Evolutionary conservation across 2,888 invertebrate genomes (phyloP).

Genomic region (Atethmia centrago): DNA sequence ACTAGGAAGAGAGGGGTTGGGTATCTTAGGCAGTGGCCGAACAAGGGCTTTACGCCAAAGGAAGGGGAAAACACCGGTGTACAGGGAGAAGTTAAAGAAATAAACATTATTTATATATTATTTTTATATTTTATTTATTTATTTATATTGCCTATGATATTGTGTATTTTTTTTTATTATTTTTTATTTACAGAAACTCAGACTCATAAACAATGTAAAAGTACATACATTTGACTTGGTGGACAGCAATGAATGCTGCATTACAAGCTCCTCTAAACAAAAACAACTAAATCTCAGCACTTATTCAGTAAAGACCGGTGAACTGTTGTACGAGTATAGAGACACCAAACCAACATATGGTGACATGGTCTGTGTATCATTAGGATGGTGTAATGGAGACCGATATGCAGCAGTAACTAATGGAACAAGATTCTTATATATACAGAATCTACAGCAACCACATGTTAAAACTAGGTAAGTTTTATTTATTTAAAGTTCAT

Average conservation of each 20-base stretch:
- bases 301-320: slow-evolving; percentile 79
- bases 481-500: background rate
- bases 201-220: slow-evolving; percentile 70
- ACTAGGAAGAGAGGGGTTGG: too few species aligned
- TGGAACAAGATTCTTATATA: slow-evolving; percentile 79
- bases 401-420: slow-evolving; percentile 84
- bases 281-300: slow-evolving; percentile 71
- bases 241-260: slow-evolving; percentile 81
- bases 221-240: slow-evolving; percentile 83
- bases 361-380: slow-evolving; percentile 76
- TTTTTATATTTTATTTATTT: background rate
- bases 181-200: slow-evolving; percentile 76
- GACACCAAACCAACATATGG: slow-evolving; percentile 50
- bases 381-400: slow-evolving; percentile 83
- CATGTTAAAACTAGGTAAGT: slow-evolving; percentile 77
- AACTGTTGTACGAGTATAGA: slow-evolving; percentile 71
- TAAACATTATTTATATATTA: too few species aligned
- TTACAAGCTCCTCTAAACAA: slow-evolving; percentile 68
- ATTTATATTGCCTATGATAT: background rate
- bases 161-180: background rate
- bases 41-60: too few species aligned
- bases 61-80: too few species aligned
- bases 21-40: too few species aligned
- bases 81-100: too few species aligned
- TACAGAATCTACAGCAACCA: slow-evolving; percentile 82